Base-by-base conservation (phyloP, 2,888 invertebrate genomes). In the Acrobasis repandana region DNA sequence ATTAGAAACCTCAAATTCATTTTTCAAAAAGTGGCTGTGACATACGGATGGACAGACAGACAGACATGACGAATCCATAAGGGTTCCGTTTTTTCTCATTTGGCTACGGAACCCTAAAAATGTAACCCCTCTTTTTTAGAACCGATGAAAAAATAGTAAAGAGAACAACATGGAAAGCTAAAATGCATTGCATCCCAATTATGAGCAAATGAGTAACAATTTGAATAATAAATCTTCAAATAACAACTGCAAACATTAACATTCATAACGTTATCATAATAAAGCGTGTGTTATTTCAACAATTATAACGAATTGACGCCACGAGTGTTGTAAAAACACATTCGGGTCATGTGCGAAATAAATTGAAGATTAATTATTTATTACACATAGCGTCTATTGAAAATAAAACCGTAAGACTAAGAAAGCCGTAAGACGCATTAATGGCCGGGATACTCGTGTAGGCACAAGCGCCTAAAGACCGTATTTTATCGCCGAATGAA, bases 401-500 rank as follows among this genome's bases (percentile, higher is more conserved):
- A 48, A 58, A 58, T 48, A 47, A 48, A 57, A 47, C 33, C 11
- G 15, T 34, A 47, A 11, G 49, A 49, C 34, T 49, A 36, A n/a
- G 15, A 48, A 11, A 48, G 33, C 20, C 28, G 20, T 49, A 57
- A 48, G n/a, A 48, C 47, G 58, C 48, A 48, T 58, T 58, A 57
- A 58, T n/a, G 49, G 15, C 14, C 34, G 6, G 2, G 56, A 56
- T 34, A 33, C 52, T 52, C 52, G 18, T n/a, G n/a, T 38, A 38
- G 38, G 20, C 48, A 47, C n/a, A 51, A 56, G 47, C 36, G 60
- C 58, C 58, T 8, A 14, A 54, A 20, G 11, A 38, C 51, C 61
- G 61, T 58, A 60, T 61, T 61, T 64, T 60, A 64, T 52, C 16
- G 48, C 34, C 48, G 58, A 54, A 61, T 59, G 61, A 60, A 28